Percentiles rank a stretch among this genome's conserved stretches.
phyloP scores from a whole-genome alignment of 1,140 invertebrate species.

The Asobara japonica region DNA sequence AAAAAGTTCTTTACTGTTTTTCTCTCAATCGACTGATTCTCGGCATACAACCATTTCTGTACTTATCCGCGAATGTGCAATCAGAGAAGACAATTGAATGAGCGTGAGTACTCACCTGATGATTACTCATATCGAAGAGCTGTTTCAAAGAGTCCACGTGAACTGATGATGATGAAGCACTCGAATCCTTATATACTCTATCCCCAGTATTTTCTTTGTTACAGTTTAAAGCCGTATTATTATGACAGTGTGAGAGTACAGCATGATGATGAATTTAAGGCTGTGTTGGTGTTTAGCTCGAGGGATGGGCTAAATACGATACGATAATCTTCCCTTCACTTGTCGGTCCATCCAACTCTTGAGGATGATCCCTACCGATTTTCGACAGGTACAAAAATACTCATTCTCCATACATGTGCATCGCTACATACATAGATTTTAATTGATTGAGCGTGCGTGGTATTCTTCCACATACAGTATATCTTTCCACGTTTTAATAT shows the following conservation, averaged over 20 bases:
- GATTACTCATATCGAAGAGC: conserved; percentile 52
- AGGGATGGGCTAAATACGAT: conserved; percentile 22
- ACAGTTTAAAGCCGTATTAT: conserved; percentile 56
- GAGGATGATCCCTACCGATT: conserved; percentile 10
- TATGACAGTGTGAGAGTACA: conserved; percentile 42
- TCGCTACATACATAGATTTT: conserved; percentile 31
- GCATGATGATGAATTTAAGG: conserved; percentile 39
- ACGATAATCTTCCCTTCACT: conserved; percentile 43
- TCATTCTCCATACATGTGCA: conserved; percentile 37
- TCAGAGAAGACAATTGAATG: no score
- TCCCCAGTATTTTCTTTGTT: conserved; percentile 55
- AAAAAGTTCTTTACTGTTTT: no score
- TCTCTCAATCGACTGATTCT: no score
- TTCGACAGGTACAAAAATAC: neutral
- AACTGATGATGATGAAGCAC: conserved; percentile 57
- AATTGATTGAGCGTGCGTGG: conserved; percentile 21
- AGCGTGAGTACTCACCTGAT: conserved; percentile 50
- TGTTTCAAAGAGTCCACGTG: conserved; percentile 51
- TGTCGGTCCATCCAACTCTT: conserved; percentile 30
- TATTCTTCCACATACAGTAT: neutral
- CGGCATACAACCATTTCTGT: no score
- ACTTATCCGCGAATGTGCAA: no score
- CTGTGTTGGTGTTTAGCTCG: conserved; percentile 15
- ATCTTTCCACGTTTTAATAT: conserved; percentile 7
- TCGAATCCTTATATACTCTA: conserved; percentile 56